A percentile compares a stretch with the other conserved stretches of the same genome.
Conservation (phyloP, 2,113 vertebrate species). For the Hydrochoerus hydrochaeris region DNA sequence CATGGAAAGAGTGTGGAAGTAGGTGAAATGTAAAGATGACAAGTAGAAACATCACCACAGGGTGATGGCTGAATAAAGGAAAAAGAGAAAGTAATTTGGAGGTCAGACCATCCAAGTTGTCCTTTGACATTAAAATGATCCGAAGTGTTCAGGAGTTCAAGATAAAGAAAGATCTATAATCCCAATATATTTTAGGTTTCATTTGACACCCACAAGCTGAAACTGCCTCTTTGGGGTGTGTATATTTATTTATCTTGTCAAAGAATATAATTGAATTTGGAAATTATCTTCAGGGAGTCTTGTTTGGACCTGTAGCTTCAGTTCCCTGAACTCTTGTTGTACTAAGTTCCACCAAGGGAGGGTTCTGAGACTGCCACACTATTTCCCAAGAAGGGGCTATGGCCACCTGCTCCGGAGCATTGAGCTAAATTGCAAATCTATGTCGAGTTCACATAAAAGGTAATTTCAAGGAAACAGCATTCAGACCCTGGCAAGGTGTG, state of each 20-base stretch:
- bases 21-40: background rate
- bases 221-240: slow-evolving; percentile 81
- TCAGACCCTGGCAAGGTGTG: background rate
- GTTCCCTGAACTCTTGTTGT: slow-evolving; percentile 55
- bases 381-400: slow-evolving; percentile 40
- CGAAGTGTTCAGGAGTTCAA: slow-evolving; percentile 78
- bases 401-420: background rate
- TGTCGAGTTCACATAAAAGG: background rate
- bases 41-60: background rate
- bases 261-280: slow-evolving; percentile 78
- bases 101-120: slow-evolving; percentile 70
- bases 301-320: slow-evolving; percentile 74
- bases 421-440: slow-evolving; percentile 40
- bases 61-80: background rate
- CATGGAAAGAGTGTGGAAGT: background rate
- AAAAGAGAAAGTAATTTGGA: slow-evolving; percentile 74
- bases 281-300: slow-evolving; percentile 61
- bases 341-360: background rate
- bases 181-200: slow-evolving; percentile 81
- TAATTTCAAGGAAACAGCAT: background rate
- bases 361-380: background rate
- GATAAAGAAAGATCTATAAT: slow-evolving; percentile 79
- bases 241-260: slow-evolving; percentile 80
- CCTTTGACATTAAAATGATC: slow-evolving; percentile 77
- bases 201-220: slow-evolving; percentile 84